Percentiles rank a stretch among this genome's conserved stretches.
These are phyloP conservation scores for Taxidea taxus DNA, from an alignment of 2,113 vertebrate genomes.

Conservation along the genomic window DNA sequence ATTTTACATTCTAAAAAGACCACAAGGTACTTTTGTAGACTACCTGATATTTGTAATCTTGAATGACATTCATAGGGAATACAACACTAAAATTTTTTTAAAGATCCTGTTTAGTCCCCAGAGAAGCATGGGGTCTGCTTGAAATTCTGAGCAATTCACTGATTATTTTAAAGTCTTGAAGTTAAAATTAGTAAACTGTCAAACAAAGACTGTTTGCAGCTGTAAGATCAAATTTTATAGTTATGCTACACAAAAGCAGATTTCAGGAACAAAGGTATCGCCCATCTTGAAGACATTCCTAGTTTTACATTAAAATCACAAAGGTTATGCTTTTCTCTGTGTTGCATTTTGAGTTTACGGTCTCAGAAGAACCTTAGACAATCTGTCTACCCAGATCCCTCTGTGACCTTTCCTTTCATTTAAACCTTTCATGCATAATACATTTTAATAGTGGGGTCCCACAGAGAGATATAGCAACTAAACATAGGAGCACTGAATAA, in stretches of 20 bases:
- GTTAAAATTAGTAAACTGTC: background rate
- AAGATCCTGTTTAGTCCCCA: background rate
- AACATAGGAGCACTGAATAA: slow-evolving; percentile 10
- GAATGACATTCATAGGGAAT: background rate
- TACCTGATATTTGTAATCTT: background rate
- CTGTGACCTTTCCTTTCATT: background rate
- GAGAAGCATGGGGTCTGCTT: background rate
- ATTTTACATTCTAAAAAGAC: background rate
- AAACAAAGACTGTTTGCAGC: background rate
- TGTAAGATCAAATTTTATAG: background rate
- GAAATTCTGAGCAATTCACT: background rate
- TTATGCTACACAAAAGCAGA: background rate
- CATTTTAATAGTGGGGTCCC: background rate
- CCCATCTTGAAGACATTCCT: background rate
- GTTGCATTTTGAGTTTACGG: background rate
- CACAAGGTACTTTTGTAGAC: background rate
- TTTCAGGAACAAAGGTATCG: background rate
- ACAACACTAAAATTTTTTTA: background rate
- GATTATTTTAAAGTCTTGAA: background rate
- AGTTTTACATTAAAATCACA: background rate
- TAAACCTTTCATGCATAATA: background rate
- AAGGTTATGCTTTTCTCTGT: background rate
- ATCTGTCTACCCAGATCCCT: background rate
- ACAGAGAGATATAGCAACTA: background rate
- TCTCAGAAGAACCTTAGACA: background rate